Evolutionary conservation across 2,113 vertebrate genomes (phyloP), one percentile per base, ranked within the genome.

Genomic region (Austrofundulus limnaeus): DNA sequence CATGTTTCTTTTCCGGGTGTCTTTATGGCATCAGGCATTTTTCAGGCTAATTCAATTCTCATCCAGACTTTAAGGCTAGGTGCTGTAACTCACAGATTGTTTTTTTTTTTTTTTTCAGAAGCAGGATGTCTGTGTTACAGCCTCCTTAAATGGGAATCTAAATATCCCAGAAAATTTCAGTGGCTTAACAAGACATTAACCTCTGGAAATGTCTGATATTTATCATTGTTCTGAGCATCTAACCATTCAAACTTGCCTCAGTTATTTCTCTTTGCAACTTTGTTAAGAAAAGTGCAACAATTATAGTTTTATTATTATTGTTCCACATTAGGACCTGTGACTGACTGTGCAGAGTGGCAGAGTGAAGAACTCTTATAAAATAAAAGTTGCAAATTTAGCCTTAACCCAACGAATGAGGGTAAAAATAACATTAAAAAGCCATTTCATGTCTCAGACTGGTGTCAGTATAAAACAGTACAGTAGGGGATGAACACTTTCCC

Each of bases 91-190:
- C 16, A 59, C 2, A 1, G 20, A 56, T 67, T 61, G 51, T 49
- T 4, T 2, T 51, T 61, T 38, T 52, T 67, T 61, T 48, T 49
- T 4, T 2, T 51, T 61, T 38, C 56, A 59, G 60, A 60, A 20
- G 28, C 46, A 42, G 38, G 47, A 47, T 3, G 25, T 81, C 59
- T 23, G 80, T 73, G 64, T 54, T 23, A 70, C 2, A 11, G 51
- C 64, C 38, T 50, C 1, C 49, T 13, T 16, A 28, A 1, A 66
- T 63, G 65, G 70, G 24, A 58, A 34, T 34, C 54, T 76, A 76
- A 86, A 78, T 76, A 66, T 78, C 68, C 71, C 61, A 21, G 54
- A 25, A 66, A 70, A 67, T 48, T 58, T 57, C 65, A 71, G 21
- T 42, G 24, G 52, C 70, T 66, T 39, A 47, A 76, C 66, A 80